These are phyloP conservation scores for Willisornis vidua DNA, from an alignment of 2,113 vertebrate genomes.

Conservation along the genomic window DNA sequence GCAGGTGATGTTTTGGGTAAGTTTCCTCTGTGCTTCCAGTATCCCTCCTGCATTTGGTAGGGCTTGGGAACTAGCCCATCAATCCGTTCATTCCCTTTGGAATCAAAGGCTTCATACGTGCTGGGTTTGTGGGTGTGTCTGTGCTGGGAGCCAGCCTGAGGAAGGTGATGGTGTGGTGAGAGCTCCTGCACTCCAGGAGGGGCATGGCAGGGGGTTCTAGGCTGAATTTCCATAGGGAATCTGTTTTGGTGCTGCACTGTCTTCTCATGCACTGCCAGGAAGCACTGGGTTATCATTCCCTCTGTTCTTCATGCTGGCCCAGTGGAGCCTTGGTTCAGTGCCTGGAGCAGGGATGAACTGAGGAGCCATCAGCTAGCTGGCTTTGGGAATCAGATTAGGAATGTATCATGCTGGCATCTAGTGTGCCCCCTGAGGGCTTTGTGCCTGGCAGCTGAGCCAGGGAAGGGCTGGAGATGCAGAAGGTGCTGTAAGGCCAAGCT, in stretches of 20 bases:
- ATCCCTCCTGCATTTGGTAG: background rate
- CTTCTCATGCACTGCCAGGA: fast-evolving
- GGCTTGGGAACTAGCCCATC: background rate
- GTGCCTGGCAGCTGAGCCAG: background rate
- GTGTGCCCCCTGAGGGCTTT: background rate
- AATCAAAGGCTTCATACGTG: fast-evolving
- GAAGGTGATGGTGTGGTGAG: background rate
- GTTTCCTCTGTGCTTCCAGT: background rate
- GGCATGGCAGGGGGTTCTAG: background rate
- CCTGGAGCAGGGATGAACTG: background rate
- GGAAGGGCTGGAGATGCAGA: background rate
- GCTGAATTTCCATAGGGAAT: fast-evolving
- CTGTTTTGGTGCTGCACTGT: too few relatives aligned
- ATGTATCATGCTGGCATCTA: fast-evolving
- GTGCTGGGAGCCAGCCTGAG: background rate
- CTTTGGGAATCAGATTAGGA: background rate
- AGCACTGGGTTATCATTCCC: fast-evolving
- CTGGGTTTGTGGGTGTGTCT: too few relatives aligned
- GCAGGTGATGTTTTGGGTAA: background rate
- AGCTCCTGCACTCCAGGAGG: background rate
- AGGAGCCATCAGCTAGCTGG: background rate
- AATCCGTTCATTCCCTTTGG: background rate
- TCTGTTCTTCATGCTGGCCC: background rate
- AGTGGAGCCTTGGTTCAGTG: background rate
- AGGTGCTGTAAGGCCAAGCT: background rate